Base-by-base conservation (phyloP, 2,113 vertebrate genomes). In the Eonycteris spelaea region DNA sequence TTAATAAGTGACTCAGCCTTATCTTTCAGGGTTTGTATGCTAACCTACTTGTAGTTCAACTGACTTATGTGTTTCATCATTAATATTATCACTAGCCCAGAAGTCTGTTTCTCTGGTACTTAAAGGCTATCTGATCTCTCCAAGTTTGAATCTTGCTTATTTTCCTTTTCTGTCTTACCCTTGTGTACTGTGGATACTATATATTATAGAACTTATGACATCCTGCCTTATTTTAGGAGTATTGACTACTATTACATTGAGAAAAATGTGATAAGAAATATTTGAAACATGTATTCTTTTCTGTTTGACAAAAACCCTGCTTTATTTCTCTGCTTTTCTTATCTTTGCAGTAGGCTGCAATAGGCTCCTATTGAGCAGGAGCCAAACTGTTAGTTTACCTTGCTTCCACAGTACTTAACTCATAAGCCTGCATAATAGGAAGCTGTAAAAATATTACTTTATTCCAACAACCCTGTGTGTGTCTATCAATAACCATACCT, bases 1-100 rank as follows among this genome's bases (percentile, higher is more conserved):
- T 85, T 91, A 97, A 48, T 92, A 91, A 86, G 21, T 79, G 51
- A 86, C 63, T 75, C 59, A 55, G 45, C 30, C 45, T 95, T 95
- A 90, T 86, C 35, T 84, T 95, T 90, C 53, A 93, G 55, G 48
- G 80, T 91, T 91, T 95, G 9, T 57, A 70, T 65, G 48, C 55
- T 89, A 63, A 63, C 55, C 51, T 74, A 79, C 45, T 86, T 89
- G 40, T 80, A 86, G 45, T 35, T 92, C 40, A 82, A 48, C 53
- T 92, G 38, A 90, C 35, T 53, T 53, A 68, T 8, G 15, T 91
- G 67, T 77, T 94, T 84, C 45, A 65, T 63, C 53, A 87, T 82
- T 84, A 94, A 43, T 51, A 65, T 53, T 68, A 35, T 80, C 70
- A 89, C 55, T 68, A 79, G 26, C 68, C 57, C 45, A 94, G 59